Evolutionary conservation across 30 jellyfish, hydroid and myxozoan genomes (phyloP).

Genomic region (Rhopilema esculentum): DNA sequence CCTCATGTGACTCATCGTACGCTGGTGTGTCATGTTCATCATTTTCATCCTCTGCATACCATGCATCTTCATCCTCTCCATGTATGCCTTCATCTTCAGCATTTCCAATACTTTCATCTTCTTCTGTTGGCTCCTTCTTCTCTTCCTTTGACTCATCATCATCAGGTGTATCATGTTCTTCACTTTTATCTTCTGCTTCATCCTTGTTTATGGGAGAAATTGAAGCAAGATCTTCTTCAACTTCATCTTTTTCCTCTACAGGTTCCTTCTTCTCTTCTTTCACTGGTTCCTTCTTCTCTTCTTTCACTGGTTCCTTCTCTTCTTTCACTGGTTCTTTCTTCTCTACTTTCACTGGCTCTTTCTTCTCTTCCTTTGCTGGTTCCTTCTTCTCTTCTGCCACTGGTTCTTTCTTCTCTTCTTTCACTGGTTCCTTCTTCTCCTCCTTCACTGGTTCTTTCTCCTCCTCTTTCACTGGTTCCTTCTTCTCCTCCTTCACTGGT

Average conservation of each 20-base stretch:
- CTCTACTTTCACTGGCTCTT: too few species aligned
- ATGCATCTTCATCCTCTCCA: constrained; percentile 27
- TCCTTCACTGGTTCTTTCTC: constrained; percentile 39
- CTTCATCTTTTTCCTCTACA: too few species aligned
- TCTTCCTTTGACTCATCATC: constrained; percentile 53
- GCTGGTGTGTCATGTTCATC: constrained; percentile 47
- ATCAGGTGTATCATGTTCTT: constrained; percentile 24
- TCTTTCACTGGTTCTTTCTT: too few species aligned
- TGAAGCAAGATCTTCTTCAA: not conserved
- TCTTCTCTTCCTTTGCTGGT: too few species aligned
- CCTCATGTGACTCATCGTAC: constrained; percentile 62
- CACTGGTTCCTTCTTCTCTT: too few species aligned
- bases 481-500: not conserved
- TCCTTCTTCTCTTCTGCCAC: not conserved
- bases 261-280: too few species aligned
- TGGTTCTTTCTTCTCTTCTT: not conserved
- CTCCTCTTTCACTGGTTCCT: not conserved
- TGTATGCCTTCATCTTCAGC: constrained; percentile 25
- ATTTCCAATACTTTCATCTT: constrained; percentile 6
- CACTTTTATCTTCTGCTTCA: not conserved
- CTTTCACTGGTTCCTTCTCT: too few species aligned
- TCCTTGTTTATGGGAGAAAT: not conserved
- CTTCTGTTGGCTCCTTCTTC: constrained; percentile 30
- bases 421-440: not conserved
- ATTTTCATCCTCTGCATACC: constrained; percentile 21